Conservation (phyloP, 1,140 invertebrate species). For the Drosophila arawakana region DNA sequence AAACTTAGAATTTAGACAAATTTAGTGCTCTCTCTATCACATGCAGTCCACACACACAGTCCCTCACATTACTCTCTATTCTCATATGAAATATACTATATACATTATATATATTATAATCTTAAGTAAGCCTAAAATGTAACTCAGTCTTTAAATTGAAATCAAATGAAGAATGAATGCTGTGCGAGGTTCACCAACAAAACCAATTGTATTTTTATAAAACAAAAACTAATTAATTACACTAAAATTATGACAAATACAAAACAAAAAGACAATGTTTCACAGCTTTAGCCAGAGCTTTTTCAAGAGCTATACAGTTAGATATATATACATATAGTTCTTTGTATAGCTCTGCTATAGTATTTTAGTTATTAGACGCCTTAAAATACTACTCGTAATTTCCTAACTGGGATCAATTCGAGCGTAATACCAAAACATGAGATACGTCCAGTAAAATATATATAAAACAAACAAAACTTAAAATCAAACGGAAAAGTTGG, state of each 20-base stretch:
- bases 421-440: constrained; percentile 33
- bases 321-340: background rate
- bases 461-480: constrained; percentile 21
- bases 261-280: constrained; percentile 22
- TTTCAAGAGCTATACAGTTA: constrained; percentile 1
- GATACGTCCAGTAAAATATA: constrained; percentile 57
- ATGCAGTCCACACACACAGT: too few relatives aligned
- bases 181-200: constrained; percentile 27
- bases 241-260: constrained; percentile 18
- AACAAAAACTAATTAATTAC: background rate
- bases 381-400: constrained; percentile 37
- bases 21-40: constrained; percentile 35
- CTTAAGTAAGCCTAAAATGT: constrained; percentile 34
- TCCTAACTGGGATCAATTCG: constrained; percentile 19
- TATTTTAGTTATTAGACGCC: constrained; percentile 41
- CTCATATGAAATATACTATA: constrained; percentile 3
- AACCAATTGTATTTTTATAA: constrained; percentile 24
- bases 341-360: constrained; percentile 26
- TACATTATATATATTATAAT: constrained; percentile 19
- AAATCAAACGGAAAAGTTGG: constrained; percentile 48
- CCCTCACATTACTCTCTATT: constrained; percentile 9
- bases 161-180: constrained; percentile 9
- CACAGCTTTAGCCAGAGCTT: constrained; percentile 41
- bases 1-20: constrained; percentile 16
- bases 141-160: constrained; percentile 31